Evolutionary conservation across 1,140 invertebrate species (phyloP), one percentile per base, ranked within the genome.

Genomic region (Hylyphantes graminicola): DNA sequence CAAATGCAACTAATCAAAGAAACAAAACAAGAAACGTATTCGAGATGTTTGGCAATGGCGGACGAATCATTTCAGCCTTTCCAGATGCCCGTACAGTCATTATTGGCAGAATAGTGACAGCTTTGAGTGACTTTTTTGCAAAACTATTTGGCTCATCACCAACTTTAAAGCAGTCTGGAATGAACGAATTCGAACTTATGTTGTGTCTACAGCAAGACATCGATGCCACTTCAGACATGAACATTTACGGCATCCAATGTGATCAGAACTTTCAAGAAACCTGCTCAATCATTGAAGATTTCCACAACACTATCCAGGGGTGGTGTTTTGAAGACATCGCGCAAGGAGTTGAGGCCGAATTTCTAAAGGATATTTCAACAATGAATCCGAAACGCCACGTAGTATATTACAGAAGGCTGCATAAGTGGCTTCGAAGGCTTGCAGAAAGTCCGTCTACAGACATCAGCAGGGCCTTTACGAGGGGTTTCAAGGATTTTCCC

Each of bases 261-360:
- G 51, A 73, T 73, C 51, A 55, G 7, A 15, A 73, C 8, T 73
- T 73, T 15, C 53, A 73, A 21, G 70, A 73, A 15, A 54, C 70
- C 3, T 54, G 70, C 21, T 12, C 53, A 17, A 19, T 73, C 17
- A 73, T 73, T 55, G 70, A 73, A 54, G 51, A 73, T 7, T 73
- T 73, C 13, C 19, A 73, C 17, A 15, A 19, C 8, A 17, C 12
- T 8, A 73, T 73, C 21, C 50, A 54, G 21, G 21, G 55, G 21
- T 51, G 70, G 55, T 10, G 8, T 48, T 54, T 54, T 0, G n/a
- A 55, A 9, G 17, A 54, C 11, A 21, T 55, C 21, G n/a, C 7
- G 1, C n/a, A 73, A 73, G 19, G 7, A 10, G 6, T 54, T 6
- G 70, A 73, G 21, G 13, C 51, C 12, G 11, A 35, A 7, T 73